phyloP scores from a whole-genome alignment of 2,888 invertebrate species.

The Patella ulyssiponensis region DNA sequence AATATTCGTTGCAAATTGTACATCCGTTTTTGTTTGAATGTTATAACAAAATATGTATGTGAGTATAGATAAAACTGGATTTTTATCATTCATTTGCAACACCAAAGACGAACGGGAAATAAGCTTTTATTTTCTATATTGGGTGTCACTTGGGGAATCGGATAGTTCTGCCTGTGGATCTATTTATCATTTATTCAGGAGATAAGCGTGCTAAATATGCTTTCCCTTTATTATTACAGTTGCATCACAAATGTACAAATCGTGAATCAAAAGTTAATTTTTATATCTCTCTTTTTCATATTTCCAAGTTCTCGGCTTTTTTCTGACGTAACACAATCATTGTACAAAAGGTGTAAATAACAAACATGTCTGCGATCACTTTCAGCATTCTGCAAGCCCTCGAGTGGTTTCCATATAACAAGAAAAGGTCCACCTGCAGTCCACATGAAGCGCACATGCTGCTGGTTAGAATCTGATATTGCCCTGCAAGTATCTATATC shows the following conservation, averaged over 20 bases:
- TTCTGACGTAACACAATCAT: conserved; percentile 4
- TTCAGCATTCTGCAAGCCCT: neutral
- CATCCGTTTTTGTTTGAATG: too few species aligned
- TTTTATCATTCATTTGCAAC: too few species aligned
- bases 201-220: conserved; percentile 5
- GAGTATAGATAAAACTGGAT: too few species aligned
- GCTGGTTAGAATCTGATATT: neutral
- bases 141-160: neutral
- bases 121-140: too few species aligned
- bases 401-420: conserved; percentile 4
- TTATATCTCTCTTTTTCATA: neutral
- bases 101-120: too few species aligned
- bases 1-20: too few species aligned
- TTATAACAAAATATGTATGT: too few species aligned
- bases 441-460: neutral
- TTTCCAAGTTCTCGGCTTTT: conserved; percentile 1
- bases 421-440: neutral
- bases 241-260: conserved; percentile 5
- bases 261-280: neutral
- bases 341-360: conserved; percentile 2
- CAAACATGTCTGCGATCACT: neutral
- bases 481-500: neutral
- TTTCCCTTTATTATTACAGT: conserved; percentile 1
- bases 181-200: neutral
- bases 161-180: neutral